Evolutionary conservation across 1,140 invertebrate genomes (phyloP), one percentile per base, ranked within the genome.

Genomic region (Calephelis virginiensis): DNA sequence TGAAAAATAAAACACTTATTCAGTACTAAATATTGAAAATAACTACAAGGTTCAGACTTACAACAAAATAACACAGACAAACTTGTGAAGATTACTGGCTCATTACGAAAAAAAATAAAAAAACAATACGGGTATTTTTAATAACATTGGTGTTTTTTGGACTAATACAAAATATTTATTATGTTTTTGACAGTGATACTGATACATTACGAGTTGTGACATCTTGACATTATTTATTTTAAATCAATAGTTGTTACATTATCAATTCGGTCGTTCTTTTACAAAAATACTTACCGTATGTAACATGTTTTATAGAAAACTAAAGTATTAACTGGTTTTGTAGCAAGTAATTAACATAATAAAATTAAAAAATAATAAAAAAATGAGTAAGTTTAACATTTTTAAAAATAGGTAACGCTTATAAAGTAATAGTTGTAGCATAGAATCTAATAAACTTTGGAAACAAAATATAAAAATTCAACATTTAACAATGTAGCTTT

Each of bases 261-360:
- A 49, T 13, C 48, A 49, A 49, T 49, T 49, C 12, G n/a, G 48
- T 49, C 48, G 48, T 13, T 49, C 5, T 49, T 49, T 49, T 49
- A 49, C n/a, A 49, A 49, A 48, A 49, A n/a, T 49, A n/a, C 48
- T 49, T 13, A 49, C 48, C 13, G 48, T 13, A 49, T 49, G 48
- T 49, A 49, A 13, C 48, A 49, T 13, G 1, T 49, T 49, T 49
- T 49, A 49, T 49, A 8, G 13, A 49, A 49, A 49, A 49, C 7
- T n/a, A 49, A 49, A 49, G 48, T 49, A 13, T 13, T 49, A 49
- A 49, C 48, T 13, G 12, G n/a, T 49, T 49, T 49, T 49, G 6
- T n/a, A 13, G 13, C 48, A 49, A n/a, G 48, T 49, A 49, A 49
- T 13, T 13, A 49, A 49, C 48, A 49, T 13, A 13, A 13, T 13